These are phyloP conservation scores for Calypte anna DNA, from an alignment of 2,113 vertebrate species.

Conservation along the genomic window DNA sequence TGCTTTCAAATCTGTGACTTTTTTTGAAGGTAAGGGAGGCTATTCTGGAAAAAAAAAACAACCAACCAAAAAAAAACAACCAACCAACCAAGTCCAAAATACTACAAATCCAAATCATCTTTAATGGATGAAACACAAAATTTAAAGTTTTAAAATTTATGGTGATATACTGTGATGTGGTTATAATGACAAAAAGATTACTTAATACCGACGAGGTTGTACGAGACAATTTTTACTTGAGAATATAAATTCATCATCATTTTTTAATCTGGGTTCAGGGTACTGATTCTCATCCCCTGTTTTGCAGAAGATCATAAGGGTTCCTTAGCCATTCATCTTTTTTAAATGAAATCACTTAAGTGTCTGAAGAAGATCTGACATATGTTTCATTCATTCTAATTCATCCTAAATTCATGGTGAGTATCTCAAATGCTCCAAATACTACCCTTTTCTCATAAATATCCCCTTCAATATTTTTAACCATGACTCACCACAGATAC, in stretches of 20 bases:
- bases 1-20: not conserved
- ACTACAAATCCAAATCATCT: not conserved
- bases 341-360: not conserved
- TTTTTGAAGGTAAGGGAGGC: rapidly evolving
- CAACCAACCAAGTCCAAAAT: no score
- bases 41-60: not conserved
- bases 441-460: not conserved
- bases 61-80: no score
- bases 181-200: not conserved
- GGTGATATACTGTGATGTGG: not conserved
- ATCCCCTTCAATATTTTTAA: not conserved
- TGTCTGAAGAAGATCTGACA: not conserved
- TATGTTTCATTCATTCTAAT: not conserved
- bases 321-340: not conserved
- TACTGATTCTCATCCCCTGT: rapidly evolving
- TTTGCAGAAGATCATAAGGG: not conserved
- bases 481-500: not conserved
- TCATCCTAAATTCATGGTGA: not conserved
- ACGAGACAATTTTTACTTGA: not conserved
- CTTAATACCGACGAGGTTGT: rapidly evolving
- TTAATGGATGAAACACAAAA: not conserved
- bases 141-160: not conserved
- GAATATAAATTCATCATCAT: not conserved
- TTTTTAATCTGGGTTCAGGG: not conserved
- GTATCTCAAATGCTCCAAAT: not conserved